These are phyloP conservation scores for Acanthornis magna DNA, from an alignment of 2,797 vertebrate genomes.

Conservation along the genomic window DNA sequence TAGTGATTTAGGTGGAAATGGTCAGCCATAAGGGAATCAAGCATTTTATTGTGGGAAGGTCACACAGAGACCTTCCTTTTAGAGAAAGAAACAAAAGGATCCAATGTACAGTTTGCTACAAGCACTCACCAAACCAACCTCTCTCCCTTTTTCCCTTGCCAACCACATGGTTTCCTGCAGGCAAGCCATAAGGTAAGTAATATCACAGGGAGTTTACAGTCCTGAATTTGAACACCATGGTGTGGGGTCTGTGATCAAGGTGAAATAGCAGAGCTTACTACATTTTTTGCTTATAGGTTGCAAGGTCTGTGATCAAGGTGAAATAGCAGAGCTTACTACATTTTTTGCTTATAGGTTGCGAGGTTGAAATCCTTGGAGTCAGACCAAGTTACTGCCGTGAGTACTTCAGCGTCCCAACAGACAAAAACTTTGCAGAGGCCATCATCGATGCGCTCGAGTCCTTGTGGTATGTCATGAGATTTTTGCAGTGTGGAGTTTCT, in stretches of 20 bases:
- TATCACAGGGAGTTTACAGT: background rate
- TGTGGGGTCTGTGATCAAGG: background rate
- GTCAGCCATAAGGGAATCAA: background rate
- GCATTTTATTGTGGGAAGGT: background rate
- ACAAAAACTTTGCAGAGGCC: constrained; percentile 82
- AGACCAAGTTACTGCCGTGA: constrained; percentile 86
- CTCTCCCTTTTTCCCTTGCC: background rate
- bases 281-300: constrained; percentile 77
- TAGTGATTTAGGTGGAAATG: constrained; percentile 5
- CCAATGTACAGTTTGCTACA: background rate
- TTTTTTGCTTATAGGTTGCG: constrained; percentile 80
- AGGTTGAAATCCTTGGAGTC: constrained; percentile 89
- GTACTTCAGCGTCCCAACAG: constrained; percentile 85
- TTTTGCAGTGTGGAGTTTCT: background rate
- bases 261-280: background rate
- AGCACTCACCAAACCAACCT: background rate
- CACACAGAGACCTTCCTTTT: background rate
- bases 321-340: background rate
- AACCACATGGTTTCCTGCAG: background rate
- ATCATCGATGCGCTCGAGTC: constrained; percentile 80
- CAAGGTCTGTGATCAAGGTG: constrained; percentile 73
- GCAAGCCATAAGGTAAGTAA: background rate
- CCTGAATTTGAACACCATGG: background rate
- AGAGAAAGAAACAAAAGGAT: background rate
- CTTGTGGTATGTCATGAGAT: constrained; percentile 77